A percentile compares a stretch with the other conserved stretches of the same genome.
phyloP scores from a whole-genome alignment of 2,888 invertebrate species.

The Danaus chrysippus region DNA sequence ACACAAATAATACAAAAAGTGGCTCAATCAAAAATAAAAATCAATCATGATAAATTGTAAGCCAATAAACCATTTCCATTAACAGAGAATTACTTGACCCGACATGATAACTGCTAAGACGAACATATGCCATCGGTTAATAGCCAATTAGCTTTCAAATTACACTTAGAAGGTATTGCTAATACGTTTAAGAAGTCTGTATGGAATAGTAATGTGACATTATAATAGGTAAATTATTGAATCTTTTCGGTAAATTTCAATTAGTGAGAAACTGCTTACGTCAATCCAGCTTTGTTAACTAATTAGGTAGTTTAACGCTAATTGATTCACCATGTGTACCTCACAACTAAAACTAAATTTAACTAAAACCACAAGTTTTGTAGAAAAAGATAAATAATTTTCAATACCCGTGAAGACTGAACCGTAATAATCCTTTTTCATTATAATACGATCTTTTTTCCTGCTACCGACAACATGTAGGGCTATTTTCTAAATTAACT shows the following conservation, averaged over 20 bases:
- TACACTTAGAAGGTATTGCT: constrained; percentile 18
- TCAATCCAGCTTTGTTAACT: no score
- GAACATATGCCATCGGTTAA: constrained; percentile 22
- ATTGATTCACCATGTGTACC: no score
- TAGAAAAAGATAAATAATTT: no score
- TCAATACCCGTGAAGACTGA: no score
- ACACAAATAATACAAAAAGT: background rate
- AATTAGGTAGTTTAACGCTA: no score
- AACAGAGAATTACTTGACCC: constrained; percentile 19
- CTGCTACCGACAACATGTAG: no score
- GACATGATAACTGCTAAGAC: constrained; percentile 19
- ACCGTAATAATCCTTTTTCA: no score
- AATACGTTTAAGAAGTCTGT: background rate
- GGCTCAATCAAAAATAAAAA: background rate
- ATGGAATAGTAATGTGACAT: background rate
- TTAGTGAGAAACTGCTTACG: no score
- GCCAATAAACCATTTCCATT: constrained; percentile 12
- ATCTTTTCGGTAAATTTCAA: background rate
- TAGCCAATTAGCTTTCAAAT: constrained; percentile 23
- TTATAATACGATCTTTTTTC: no score
- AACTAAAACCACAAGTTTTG: no score
- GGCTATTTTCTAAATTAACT: no score
- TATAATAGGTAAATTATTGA: background rate
- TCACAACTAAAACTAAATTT: no score
- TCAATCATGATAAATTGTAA: constrained; percentile 3